These are phyloP conservation scores for Synanthedon vespiformis DNA, from an alignment of 2,888 invertebrate species.

Conservation along the genomic window DNA sequence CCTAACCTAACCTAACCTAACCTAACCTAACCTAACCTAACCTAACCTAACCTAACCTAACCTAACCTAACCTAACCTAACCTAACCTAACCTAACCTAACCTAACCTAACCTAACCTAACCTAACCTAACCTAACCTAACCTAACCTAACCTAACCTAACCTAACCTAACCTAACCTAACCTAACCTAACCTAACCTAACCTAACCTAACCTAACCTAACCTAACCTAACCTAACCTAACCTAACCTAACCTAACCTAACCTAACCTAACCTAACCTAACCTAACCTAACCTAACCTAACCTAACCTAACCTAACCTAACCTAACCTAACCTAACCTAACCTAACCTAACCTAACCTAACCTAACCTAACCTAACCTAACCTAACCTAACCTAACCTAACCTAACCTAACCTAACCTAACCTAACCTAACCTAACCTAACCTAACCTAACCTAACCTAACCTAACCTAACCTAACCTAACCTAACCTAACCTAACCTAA, in stretches of 20 bases:
- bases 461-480: slow-evolving; percentile 4
- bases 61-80: neutral
- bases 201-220: neutral
- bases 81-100: neutral
- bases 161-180: neutral
- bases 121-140: neutral
- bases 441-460: slow-evolving; percentile 5
- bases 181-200: neutral
- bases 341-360: slow-evolving; percentile 5
- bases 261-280: neutral
- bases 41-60: neutral
- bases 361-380: slow-evolving; percentile 4
- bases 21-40: neutral
- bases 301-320: neutral
- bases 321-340: slow-evolving; percentile 6
- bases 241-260: neutral
- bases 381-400: slow-evolving; percentile 1
- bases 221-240: neutral
- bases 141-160: neutral
- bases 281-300: slow-evolving; percentile 1
- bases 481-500: slow-evolving; percentile 4
- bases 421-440: slow-evolving; percentile 4
- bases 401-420: slow-evolving; percentile 4
- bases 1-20: neutral
- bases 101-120: neutral